These are phyloP conservation scores for Cheilosia variabilis DNA, from an alignment of 2,888 invertebrate genomes.

Conservation along the genomic window DNA sequence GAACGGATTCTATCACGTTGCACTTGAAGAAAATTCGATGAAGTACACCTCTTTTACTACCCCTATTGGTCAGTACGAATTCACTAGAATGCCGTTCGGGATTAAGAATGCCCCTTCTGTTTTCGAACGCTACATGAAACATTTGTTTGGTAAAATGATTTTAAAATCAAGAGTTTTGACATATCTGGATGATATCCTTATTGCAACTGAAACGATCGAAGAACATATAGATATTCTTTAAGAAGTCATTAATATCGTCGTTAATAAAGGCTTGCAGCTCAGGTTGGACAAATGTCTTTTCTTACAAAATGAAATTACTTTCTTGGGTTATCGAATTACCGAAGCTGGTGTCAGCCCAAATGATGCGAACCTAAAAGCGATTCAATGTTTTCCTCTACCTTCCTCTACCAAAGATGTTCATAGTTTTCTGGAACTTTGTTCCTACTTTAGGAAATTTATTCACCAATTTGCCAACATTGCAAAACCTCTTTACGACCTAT, in stretches of 20 bases:
- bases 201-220: conserved; percentile 48
- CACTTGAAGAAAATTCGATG: conserved; percentile 39
- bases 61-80: conserved; percentile 34
- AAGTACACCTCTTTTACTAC: conserved; percentile 46
- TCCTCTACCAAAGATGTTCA: conserved; percentile 74
- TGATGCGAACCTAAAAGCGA: conserved; percentile 34
- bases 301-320: conserved; percentile 37
- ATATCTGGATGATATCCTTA: conserved; percentile 76
- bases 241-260: conserved; percentile 40
- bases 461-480: conserved; percentile 76
- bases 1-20: conserved; percentile 75
- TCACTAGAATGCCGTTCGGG: conserved; percentile 35
- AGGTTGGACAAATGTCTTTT: conserved; percentile 56
- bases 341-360: conserved; percentile 43
- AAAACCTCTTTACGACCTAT: conserved; percentile 78
- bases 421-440: conserved; percentile 63
- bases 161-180: conserved; percentile 59
- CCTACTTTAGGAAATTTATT: conserved; percentile 77
- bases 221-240: conserved; percentile 54
- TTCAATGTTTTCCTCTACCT: conserved; percentile 61
- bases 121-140: conserved; percentile 74
- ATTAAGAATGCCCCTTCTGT: conserved; percentile 62
- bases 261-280: conserved; percentile 18
- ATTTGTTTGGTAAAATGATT: conserved; percentile 69
- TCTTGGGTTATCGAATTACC: conserved; percentile 36